Evolutionary conservation across 2,113 vertebrate species (phyloP).

Genomic region (Leucosticte australis): DNA sequence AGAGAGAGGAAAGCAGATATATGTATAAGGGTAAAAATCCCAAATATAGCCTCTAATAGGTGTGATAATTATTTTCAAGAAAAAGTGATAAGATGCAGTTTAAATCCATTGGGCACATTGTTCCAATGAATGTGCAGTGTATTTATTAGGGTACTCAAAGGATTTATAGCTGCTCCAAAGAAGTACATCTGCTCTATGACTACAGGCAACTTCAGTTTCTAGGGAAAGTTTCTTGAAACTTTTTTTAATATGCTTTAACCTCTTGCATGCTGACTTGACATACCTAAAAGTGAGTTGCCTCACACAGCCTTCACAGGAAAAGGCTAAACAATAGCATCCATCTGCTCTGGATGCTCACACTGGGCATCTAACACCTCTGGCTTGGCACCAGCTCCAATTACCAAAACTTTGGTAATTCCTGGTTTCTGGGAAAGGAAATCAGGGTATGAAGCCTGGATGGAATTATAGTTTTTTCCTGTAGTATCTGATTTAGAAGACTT

Average conservation of each 20-base stretch:
- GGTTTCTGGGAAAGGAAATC: neutral
- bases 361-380: neutral
- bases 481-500: neutral
- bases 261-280: neutral
- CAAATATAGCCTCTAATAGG: constrained; percentile 59
- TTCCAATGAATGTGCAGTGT: constrained; percentile 49
- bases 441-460: neutral
- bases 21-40: constrained; percentile 33
- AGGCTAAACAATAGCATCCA: neutral
- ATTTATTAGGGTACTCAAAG: constrained; percentile 57
- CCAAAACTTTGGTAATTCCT: neutral
- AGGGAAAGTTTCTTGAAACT: constrained; percentile 22
- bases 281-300: neutral
- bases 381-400: neutral
- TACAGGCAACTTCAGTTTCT: constrained; percentile 47
- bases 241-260: constrained; percentile 31
- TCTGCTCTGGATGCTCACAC: neutral
- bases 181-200: constrained; percentile 49
- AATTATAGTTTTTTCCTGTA: neutral
- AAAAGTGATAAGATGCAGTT: constrained; percentile 46
- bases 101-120: constrained; percentile 49
- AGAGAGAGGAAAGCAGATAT: constrained; percentile 47
- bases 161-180: constrained; percentile 53
- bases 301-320: neutral
- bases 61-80: constrained; percentile 66